A percentile compares a stretch with the other conserved stretches of the same genome.
phyloP scores from a whole-genome alignment of 2,113 vertebrate genomes.

The Penelope pileata region DNA sequence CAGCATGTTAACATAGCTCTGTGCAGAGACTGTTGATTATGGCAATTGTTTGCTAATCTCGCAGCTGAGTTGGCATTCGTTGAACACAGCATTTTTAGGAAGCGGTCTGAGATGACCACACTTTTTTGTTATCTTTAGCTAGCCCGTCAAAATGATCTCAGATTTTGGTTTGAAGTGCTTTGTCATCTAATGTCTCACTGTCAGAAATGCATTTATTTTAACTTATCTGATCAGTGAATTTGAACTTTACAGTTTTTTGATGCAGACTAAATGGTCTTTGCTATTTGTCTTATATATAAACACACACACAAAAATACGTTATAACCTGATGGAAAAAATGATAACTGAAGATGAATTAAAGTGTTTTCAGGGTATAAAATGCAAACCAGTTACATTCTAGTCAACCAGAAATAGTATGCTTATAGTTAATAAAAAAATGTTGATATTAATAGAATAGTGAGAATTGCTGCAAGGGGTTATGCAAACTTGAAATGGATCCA shows the following conservation, averaged over 20 bases:
- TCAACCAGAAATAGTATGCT: rapidly evolving
- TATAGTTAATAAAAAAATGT: background rate
- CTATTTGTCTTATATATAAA: background rate
- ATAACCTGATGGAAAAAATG: background rate
- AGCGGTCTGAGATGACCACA: slow-evolving; percentile 6
- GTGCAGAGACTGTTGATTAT: slow-evolving; percentile 13
- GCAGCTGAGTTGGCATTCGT: background rate
- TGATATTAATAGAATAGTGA: background rate
- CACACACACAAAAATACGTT: background rate
- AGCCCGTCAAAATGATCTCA: slow-evolving; percentile 1
- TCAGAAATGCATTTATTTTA: background rate
- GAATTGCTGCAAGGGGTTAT: background rate
- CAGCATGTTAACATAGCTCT: slow-evolving; percentile 15
- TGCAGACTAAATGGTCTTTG: background rate
- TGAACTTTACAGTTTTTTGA: rapidly evolving
- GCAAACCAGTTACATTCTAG: background rate
- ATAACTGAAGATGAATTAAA: background rate
- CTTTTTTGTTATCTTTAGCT: slow-evolving; percentile 3
- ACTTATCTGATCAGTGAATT: background rate
- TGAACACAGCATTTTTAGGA: slow-evolving; percentile 31
- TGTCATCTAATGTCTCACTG: background rate
- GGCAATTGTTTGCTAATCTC: slow-evolving; percentile 40
- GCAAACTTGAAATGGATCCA: background rate
- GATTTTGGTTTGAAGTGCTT: slow-evolving; percentile 1
- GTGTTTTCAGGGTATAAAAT: background rate